Base-by-base conservation (phyloP, 2,113 vertebrate species). In the Ctenodactylus gundi region DNA sequence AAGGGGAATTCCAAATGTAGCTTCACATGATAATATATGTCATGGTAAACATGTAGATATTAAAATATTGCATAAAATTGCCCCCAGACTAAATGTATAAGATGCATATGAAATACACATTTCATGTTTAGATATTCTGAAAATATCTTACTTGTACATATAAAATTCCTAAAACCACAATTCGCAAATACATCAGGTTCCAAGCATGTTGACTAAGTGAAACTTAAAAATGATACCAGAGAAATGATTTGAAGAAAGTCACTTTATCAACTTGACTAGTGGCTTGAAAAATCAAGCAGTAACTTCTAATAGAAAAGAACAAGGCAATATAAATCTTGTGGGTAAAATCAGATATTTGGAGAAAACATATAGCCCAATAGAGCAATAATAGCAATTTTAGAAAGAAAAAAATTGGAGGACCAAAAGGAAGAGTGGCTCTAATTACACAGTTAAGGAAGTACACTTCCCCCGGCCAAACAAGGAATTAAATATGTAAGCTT, bases 361-460 rank as follows among this genome's bases (percentile, higher is more conserved):
- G 90, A 94, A 88, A 34, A 90, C 44, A 90, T 75, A 58, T 6
- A 62, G n/a, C n/a, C n/a, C n/a, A n/a, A n/a, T n/a, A n/a, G n/a
- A 55, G 62, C 23, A 72, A 34, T 51, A 36, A 23, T 29, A 72
- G 51, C 49, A 84, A 67, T 21, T 77, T 65, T 46, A 68, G 60
- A 34, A 70, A 21, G 27, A 53, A 72, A 77, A 46, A 53, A 29
- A 36, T 39, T 7, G 1, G 6, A 34, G 4, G 6, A 58, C 57
- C 10, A 80, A 36, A 41, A 44, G 44, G 21, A 68, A n/a, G 13
- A 36, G 62, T 53, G 20, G 44, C 20, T 72, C 72, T 83, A 81
- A 91, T 57, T 89, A 57, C 55, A 23, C 1, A 90, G 17, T 86
- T 76, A 23, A 29, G 80, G 36, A 75, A 84, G 18, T 88, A 67